Conservation (phyloP, 2,888 invertebrate species). For the Cataglyphis rosenhaueri region DNA sequence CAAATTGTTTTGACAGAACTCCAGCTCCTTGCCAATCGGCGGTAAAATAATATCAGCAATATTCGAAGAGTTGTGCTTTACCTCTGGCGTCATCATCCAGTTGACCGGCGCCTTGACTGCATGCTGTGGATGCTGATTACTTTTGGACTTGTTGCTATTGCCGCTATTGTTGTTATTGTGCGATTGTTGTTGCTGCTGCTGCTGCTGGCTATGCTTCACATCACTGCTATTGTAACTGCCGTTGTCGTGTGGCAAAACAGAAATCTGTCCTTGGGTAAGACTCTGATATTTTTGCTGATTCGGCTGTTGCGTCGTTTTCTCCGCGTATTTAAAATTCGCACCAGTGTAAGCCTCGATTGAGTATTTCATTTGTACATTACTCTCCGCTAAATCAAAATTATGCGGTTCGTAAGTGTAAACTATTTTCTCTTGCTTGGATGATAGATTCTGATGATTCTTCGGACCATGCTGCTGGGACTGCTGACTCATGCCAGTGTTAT, state of each 20-base stretch:
- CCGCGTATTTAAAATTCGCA: constrained; percentile 80
- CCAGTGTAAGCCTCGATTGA: constrained; percentile 79
- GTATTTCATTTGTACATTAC: constrained; percentile 77
- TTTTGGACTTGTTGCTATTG: constrained; percentile 70
- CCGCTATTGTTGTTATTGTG: constrained; percentile 68
- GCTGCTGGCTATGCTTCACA: constrained; percentile 72
- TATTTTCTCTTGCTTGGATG: constrained; percentile 79
- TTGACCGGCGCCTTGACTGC: constrained; percentile 86
- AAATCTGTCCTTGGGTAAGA: constrained; percentile 75
- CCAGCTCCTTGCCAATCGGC: constrained; percentile 85
- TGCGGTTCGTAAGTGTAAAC: constrained; percentile 81
- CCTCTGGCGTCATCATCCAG: constrained; percentile 88
- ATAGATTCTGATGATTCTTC: constrained; percentile 73
- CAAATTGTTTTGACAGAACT: constrained; percentile 84
- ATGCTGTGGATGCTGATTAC: constrained; percentile 80
- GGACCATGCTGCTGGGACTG: constrained; percentile 74
- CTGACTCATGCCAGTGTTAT: constrained; percentile 73
- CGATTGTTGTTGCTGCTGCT: constrained; percentile 75
- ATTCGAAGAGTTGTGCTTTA: constrained; percentile 82
- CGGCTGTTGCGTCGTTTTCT: constrained; percentile 77
- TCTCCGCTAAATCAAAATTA: constrained; percentile 79
- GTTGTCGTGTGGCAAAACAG: constrained; percentile 77
- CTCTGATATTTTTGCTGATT: constrained; percentile 81
- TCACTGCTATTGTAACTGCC: constrained; percentile 68
- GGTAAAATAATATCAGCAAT: constrained; percentile 86